Evolutionary conservation across 2,113 vertebrate species (phyloP).

Genomic region (Noctilio leporinus): DNA sequence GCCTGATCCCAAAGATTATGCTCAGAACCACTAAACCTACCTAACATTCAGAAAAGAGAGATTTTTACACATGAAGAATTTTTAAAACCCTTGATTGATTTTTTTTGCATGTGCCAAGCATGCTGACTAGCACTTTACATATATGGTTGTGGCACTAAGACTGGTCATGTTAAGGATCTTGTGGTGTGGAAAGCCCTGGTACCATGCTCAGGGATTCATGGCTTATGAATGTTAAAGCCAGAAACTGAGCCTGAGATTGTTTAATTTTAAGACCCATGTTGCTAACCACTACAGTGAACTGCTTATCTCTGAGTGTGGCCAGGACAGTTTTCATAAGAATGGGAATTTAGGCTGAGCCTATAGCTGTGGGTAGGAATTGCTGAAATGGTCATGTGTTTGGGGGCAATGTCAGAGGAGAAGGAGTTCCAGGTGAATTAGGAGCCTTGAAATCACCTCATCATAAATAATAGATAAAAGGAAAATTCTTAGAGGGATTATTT

Average conservation of each 20-base stretch:
- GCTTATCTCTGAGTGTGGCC: not conserved
- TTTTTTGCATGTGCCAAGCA: not conserved
- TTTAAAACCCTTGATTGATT: not conserved
- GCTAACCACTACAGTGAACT: not conserved
- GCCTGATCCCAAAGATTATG: not conserved
- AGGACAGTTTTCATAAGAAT: not conserved
- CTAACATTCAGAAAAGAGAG: not conserved
- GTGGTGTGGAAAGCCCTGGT: rapidly evolving
- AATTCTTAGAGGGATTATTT: not conserved
- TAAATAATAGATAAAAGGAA: not conserved
- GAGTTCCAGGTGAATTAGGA: rapidly evolving
- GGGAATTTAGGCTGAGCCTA: not conserved
- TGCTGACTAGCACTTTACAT: not conserved
- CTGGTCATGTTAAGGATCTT: not conserved
- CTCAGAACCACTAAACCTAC: not conserved
- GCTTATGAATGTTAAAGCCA: not conserved
- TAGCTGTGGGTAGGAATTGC: not conserved
- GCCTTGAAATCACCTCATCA: not conserved
- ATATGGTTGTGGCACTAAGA: rapidly evolving
- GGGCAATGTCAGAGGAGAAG: not conserved
- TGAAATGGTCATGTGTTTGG: not conserved
- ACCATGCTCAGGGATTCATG: not conserved
- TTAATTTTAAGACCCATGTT: not conserved
- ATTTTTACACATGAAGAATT: not conserved
- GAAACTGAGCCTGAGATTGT: not conserved